Base-by-base conservation (phyloP, 2,888 invertebrate genomes). In the Acleris literana region DNA sequence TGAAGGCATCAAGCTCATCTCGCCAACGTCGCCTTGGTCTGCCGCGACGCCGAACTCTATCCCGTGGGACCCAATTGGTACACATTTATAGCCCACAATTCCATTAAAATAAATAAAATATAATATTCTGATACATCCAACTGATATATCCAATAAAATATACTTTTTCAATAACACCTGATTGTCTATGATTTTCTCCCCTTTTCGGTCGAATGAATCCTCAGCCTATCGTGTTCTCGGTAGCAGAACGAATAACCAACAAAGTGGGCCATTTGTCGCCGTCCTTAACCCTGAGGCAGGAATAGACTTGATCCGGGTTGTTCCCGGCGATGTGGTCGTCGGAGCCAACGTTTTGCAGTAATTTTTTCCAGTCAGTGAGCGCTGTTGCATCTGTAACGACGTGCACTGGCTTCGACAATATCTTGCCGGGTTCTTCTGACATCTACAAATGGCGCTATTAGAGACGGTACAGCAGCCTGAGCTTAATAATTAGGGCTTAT, bases 301-400 rank as follows among this genome's bases (percentile, higher is more conserved):
- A 51, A 55, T 52, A 56, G 51, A 43, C 44, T 25, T 65, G 60
- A 65, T 65, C 65, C 65, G 44, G 49, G 55, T 25, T 54, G 39
- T 33, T 58, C 46, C 52, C 49, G 53, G 20, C 54, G 58, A 58
- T 55, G 64, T 62, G 44, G 61, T 57, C 39, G 64, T 56, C 52
- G 48, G 17, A 63, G 49, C 66, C 54, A 64, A 51, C 58, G 60
- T 68, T 64, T 52, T 66, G 58, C 62, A 60, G 57, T 63, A 65
- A 56, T 65, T 64, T 70, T 68, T 70, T 69, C 64, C 59, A 69
- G 69, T 62, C 68, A 70, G 63, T 70, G 60, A 68, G 64, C 63
- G 55, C 66, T 66, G 64, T 69, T 66, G 68, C 65, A 68, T 72
- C 70, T 55, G 64, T 61, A 69, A 70, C 69, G 69, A 70, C 68